Conservation (phyloP, 2,113 vertebrate genomes). For the Tor tambroides region DNA sequence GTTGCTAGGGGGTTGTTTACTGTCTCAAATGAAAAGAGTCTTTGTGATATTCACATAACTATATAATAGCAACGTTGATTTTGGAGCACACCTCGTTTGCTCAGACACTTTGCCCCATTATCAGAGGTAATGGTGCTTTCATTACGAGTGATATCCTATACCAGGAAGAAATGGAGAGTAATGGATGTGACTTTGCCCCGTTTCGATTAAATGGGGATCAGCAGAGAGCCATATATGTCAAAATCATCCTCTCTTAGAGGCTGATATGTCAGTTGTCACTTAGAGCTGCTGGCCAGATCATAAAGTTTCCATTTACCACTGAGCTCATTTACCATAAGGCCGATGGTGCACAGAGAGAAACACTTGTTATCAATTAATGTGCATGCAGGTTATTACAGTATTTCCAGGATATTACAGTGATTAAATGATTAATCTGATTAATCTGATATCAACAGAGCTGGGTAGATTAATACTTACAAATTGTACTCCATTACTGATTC, state of each 20-base stretch:
- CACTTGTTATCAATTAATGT: background rate
- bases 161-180: slow-evolving; percentile 38
- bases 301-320: background rate
- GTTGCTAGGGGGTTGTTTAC: background rate
- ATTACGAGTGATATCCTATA: slow-evolving; percentile 45
- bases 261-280: slow-evolving; percentile 27
- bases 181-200: slow-evolving; percentile 39
- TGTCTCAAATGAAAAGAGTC: no score
- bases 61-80: no score
- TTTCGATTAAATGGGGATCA: slow-evolving; percentile 31
- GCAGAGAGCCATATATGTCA: slow-evolving; percentile 27
- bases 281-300: background rate
- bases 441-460: background rate
- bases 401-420: background rate
- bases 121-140: slow-evolving; percentile 57
- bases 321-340: background rate
- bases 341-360: background rate
- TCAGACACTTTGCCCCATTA: slow-evolving; percentile 34
- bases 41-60: no score
- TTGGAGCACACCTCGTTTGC: background rate
- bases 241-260: slow-evolving; percentile 17
- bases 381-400: background rate
- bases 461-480: background rate
- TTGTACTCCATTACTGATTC: background rate
- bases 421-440: background rate